Base-by-base conservation (phyloP, 2,113 vertebrate genomes). In the Columbina picui region DNA sequence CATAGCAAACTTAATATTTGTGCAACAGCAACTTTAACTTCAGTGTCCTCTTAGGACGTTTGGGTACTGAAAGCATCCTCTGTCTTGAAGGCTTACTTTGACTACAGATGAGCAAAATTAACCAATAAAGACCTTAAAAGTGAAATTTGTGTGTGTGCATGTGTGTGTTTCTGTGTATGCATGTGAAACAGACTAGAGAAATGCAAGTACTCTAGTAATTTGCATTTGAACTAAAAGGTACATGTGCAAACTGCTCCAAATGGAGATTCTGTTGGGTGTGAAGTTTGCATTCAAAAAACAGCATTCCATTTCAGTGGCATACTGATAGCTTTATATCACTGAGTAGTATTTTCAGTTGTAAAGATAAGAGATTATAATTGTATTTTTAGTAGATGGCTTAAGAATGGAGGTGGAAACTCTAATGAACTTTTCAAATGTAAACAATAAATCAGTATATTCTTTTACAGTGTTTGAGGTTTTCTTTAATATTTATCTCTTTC, bases 401-500 rank as follows among this genome's bases (percentile, higher is more conserved):
- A n/a, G 18, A 89, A 83, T 59, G 38, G 74, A 85, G 23, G 4
- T 80, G 41, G 64, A 83, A 85, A 47, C 29, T 41, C 5, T n/a
- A 70, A 4, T 36, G 8, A 79, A 55, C 32, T 90, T 83, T 45
- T 20, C 43, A 43, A 76, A 34, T 50, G 26, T 29, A 34, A 60
- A 78, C 11, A 67, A 73, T 17, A 78, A 89, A 52, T 7, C 0
- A 39, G 7, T 63, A 20, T 82, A 25, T 73, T 45, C 22, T 74
- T 87, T 39, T 17, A 53, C 30, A 53, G 10, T 26, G 20, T 93
- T 60, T 91, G 64, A 88, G 21, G 23, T 88, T 69, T 93, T 75
- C 15, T 90, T 90, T 84, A 80, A 93, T 88, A 14, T 52, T 88
- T 95, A 2, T 92, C 38, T 93, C 68, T 95, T 95, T 81, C 15